Percentiles rank a stretch among this genome's conserved stretches.
Conservation (phyloP, 2,113 vertebrate genomes). For the Rhinichthys klamathensis region DNA sequence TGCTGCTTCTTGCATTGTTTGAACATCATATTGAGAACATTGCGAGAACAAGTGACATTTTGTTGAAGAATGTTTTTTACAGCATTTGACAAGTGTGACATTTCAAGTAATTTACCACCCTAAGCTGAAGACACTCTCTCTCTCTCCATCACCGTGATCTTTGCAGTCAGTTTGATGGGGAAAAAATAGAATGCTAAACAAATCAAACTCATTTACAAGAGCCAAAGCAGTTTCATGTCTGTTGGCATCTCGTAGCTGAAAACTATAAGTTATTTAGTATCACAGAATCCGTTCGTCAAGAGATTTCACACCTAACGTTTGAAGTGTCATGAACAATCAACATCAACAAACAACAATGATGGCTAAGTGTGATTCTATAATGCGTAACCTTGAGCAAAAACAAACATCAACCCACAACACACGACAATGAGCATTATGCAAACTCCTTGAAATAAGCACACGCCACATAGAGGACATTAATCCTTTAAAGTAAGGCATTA, state of each 20-base stretch:
- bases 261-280: not conserved
- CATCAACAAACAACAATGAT: not conserved
- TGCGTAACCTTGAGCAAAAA: conserved; percentile 16
- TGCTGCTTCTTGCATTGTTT: not conserved
- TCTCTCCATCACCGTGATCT: not conserved
- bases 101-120: conserved; percentile 29
- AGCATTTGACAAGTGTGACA: conserved; percentile 32
- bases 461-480: conserved; percentile 17
- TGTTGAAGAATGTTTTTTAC: not conserved
- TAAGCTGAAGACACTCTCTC: conserved; percentile 13
- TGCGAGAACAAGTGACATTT: conserved; percentile 21
- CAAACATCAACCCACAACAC: not conserved
- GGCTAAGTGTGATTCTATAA: not conserved
- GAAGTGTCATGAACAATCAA: not conserved
- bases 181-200: not conserved
- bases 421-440: not conserved
- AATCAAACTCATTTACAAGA: not conserved
- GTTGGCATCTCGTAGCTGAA: not conserved
- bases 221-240: not conserved
- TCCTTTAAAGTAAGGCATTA: conserved; percentile 33
- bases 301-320: conserved; percentile 8
- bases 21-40: not conserved
- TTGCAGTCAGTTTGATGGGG: conserved; percentile 3
- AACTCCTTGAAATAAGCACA: conserved; percentile 7
- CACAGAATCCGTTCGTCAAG: not conserved